Percentiles rank a stretch among this genome's conserved stretches.
Conservation (phyloP, 2,888 invertebrate species). For the Eupithecia abbreviata region DNA sequence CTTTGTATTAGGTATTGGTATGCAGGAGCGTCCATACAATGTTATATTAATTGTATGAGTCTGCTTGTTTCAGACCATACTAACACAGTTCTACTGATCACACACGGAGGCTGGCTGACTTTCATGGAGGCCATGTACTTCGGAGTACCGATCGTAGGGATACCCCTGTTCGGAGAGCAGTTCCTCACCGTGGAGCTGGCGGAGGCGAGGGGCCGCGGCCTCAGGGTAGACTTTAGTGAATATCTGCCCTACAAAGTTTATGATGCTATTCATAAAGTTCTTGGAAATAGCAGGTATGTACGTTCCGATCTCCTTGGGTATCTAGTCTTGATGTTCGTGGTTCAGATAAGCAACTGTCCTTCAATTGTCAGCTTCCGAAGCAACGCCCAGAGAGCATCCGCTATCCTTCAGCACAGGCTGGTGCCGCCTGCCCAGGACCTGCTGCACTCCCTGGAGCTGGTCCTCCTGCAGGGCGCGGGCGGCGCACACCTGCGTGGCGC, state of each 20-base stretch:
- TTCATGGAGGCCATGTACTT: constrained; percentile 58
- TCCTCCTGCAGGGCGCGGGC: constrained; percentile 53
- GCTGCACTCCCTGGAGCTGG: constrained; percentile 48
- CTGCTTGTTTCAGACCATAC: constrained; percentile 53
- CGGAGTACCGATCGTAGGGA: constrained; percentile 61
- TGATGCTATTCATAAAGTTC: constrained; percentile 54
- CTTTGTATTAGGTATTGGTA: too few species aligned
- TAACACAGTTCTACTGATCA: constrained; percentile 58
- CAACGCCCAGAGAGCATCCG: constrained; percentile 51
- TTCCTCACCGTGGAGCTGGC: constrained; percentile 52
- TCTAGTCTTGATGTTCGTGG: neutral
- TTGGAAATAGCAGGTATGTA: constrained; percentile 53
- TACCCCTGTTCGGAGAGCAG: constrained; percentile 63
- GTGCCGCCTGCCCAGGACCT: constrained; percentile 52
- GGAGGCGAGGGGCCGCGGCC: constrained; percentile 49
- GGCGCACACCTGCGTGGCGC: constrained; percentile 57
- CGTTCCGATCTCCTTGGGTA: neutral
- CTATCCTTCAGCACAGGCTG: constrained; percentile 42
- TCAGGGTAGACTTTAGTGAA: constrained; percentile 51
- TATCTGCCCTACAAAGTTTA: constrained; percentile 52
- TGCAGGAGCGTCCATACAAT: too few species aligned
- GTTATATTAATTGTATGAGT: too few species aligned
- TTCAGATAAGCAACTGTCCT: neutral
- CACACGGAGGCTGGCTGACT: constrained; percentile 56
- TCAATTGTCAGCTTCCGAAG: constrained; percentile 50